Evolutionary conservation across 2,888 invertebrate genomes (phyloP).

Genomic region (Anagyrus pseudococci): DNA sequence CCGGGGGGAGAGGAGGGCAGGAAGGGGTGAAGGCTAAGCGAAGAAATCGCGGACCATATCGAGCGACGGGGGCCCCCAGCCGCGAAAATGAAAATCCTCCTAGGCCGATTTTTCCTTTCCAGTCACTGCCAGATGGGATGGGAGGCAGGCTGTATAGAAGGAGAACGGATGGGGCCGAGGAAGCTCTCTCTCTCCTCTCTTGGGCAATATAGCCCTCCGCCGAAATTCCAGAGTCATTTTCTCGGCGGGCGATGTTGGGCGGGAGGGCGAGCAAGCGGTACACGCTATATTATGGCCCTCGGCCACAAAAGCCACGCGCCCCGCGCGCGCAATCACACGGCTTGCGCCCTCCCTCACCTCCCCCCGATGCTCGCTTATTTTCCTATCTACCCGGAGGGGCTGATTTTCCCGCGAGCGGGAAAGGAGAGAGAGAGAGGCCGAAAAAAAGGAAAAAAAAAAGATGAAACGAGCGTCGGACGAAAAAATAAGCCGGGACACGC

Average conservation of each 20-base stretch:
- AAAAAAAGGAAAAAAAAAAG: slow-evolving; percentile 37
- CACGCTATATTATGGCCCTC: too few species aligned
- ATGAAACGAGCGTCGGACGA: slow-evolving; percentile 39
- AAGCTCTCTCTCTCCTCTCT: too few species aligned
- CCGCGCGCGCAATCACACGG: too few species aligned
- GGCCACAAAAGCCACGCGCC: too few species aligned
- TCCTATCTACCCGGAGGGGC: slow-evolving; percentile 8
- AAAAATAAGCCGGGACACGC: not conserved
- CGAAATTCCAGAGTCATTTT: too few species aligned
- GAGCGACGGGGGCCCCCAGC: not conserved
- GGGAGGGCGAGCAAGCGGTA: too few species aligned
- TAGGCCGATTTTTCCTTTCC: slow-evolving; percentile 18
- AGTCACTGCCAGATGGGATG: too few species aligned
- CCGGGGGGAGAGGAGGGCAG: slow-evolving; percentile 19
- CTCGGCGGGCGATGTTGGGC: too few species aligned
- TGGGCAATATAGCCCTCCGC: too few species aligned
- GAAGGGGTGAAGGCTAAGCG: slow-evolving; percentile 9
- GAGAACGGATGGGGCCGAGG: too few species aligned
- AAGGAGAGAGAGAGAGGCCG: slow-evolving; percentile 17
- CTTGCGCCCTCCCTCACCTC: too few species aligned
- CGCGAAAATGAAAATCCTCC: slow-evolving; percentile 7
- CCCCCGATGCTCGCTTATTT: not conserved
- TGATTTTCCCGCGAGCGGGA: not conserved
- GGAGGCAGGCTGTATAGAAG: too few species aligned
- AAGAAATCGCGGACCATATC: slow-evolving; percentile 18